Base-by-base conservation (phyloP, 2,797 vertebrate species). In the Rhyacichthys aspro region DNA sequence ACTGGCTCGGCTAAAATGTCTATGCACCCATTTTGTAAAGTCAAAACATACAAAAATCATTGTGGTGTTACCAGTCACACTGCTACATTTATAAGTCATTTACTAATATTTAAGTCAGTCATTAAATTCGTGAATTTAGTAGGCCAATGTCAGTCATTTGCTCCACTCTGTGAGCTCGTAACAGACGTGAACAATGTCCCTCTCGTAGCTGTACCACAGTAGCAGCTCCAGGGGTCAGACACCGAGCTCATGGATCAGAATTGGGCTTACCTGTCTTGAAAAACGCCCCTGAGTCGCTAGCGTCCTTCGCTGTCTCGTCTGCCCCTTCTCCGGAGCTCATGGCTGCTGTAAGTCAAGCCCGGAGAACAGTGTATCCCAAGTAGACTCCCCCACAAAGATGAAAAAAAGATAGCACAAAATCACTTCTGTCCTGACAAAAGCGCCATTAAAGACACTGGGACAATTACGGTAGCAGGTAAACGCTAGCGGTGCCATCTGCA, bases 271-370 rank as follows among this genome's bases (percentile, higher is more conserved):
- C 97, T 49, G 94, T 92, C 91, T 95, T 95, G 83, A 95, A 95
- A 84, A 96, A 95, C 82, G 94, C 94, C 79, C 94, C 90, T 87
- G 95, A 93, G 84, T 98, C 97, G 85, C 94, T 90, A 79, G 94
- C 92, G 91, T 98, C 97, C 93, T 96, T 97, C 88, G 94, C 91
- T 55, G 95, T 92, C 84, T 98, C 96, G 81, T 97, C 96, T 56
- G 94, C 90, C 84, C 93, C 96, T 88, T 97, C 97, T 78, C 91
- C 94, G 63, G 92, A 93, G 93, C 93, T 95, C 93, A 94, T 94
- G 92, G 88, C 82, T 88, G 90, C 86, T 79, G 74, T 69, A 67
- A 79, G 43, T 76, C 79, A 79, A 59, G 75, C 66, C 81, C n/a
- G 74, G 75, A 79, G 83, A 74, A 86, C 78, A 78, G 66, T 67